These are phyloP conservation scores for Hipposideros larvatus DNA, from an alignment of 2,797 vertebrate genomes.

Conservation along the genomic window DNA sequence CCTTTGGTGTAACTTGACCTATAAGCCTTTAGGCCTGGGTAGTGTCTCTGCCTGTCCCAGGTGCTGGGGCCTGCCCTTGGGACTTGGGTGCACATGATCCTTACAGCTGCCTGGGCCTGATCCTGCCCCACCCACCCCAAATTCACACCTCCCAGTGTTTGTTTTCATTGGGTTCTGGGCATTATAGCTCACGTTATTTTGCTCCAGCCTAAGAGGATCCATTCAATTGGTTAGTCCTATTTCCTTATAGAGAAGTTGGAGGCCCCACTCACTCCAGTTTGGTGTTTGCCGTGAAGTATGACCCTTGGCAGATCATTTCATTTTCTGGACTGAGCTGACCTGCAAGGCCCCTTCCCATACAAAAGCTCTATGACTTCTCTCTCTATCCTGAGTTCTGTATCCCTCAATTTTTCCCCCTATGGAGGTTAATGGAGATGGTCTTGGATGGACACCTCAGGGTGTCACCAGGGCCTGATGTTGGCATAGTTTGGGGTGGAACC, in stretches of 20 bases:
- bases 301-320: neutral
- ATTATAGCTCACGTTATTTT: neutral
- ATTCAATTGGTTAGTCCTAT: neutral
- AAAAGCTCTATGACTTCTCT: neutral
- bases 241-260: neutral
- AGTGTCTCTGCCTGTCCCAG: slow-evolving; percentile 36
- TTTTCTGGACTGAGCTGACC: neutral
- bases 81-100: neutral
- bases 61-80: slow-evolving; percentile 30
- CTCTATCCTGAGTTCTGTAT: neutral
- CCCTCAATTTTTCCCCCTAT: neutral
- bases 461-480: neutral
- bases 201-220: no score
- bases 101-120: neutral
- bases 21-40: slow-evolving; percentile 72
- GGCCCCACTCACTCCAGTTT: neutral
- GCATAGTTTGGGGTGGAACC: neutral
- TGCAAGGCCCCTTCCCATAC: neutral
- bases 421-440: neutral
- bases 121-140: neutral
- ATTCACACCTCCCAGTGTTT: neutral
- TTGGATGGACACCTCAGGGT: neutral
- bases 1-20: slow-evolving; percentile 61
- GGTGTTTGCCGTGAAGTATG: neutral
- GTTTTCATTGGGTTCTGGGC: neutral